phyloP scores from a whole-genome alignment of 2,888 invertebrate genomes.

The Sericinus montela region DNA sequence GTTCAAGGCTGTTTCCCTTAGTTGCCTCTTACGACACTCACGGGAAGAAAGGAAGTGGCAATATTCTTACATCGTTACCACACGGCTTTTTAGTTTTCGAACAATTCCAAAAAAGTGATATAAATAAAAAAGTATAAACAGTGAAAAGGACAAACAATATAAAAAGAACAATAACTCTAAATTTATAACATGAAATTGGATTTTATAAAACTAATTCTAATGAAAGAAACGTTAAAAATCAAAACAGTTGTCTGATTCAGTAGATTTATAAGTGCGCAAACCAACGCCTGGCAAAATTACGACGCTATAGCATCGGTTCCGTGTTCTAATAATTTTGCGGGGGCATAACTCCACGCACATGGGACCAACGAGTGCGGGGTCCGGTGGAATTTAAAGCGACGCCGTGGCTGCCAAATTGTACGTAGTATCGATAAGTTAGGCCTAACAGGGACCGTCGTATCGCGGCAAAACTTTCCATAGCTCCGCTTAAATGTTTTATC shows the following conservation, averaged over 20 bases:
- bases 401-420: conserved; percentile 15
- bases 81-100: no score
- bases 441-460: neutral
- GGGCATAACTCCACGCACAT: conserved; percentile 17
- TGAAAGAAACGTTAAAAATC: neutral
- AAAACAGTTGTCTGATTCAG: neutral
- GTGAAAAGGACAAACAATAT: no score
- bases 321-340: conserved; percentile 20
- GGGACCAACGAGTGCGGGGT: conserved; percentile 14
- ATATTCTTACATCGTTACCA: no score
- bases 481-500: no score
- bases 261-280: conserved; percentile 4
- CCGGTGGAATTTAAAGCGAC: conserved; percentile 7
- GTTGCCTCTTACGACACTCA: no score
- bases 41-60: no score
- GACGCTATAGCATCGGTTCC: conserved; percentile 2
- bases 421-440: conserved; percentile 14
- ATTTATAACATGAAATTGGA: no score
- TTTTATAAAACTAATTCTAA: no score
- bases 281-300: conserved; percentile 12
- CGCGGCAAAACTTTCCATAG: neutral
- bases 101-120: no score
- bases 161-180: no score
- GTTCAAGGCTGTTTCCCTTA: no score
- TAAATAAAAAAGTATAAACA: no score